Base-by-base conservation (phyloP, 2,888 invertebrate species). In the Tenthredo scrophulariae region DNA sequence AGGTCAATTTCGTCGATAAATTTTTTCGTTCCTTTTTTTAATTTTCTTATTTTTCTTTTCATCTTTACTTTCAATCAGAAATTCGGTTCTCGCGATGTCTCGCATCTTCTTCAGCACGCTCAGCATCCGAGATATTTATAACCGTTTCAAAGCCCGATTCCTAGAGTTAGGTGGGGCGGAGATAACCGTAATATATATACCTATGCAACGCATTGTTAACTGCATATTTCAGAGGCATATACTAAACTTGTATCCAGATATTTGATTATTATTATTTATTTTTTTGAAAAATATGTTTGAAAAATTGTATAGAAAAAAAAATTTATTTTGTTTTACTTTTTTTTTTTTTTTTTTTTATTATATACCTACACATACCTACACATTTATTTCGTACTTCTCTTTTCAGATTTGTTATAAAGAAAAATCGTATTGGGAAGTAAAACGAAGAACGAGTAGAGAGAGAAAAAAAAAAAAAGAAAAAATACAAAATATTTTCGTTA, bases 121-220 rank as follows among this genome's bases (percentile, higher is more conserved):
- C 29, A 70, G 9, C 67, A 70, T 70, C 33, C 10, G 10, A 67
- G 9, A 67, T 26, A 62, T 62, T 26, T 62, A 62, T 75, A 33
- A 75, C 75, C 46, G 46, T 75, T 75, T 26, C 37, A 15, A 74
- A 46, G 22, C 75, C 75, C 75, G 26, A 75, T 75, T 75, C 75
- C 75, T 75, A 18, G 75, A 40, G 75, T n/a, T 75, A 75, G 75
- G 75, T 15, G 37, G 29, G 75, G 26, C 75, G 75, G 22, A 75
- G 26, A 75, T 40, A 75, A 75, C 46, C 40, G 75, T 29, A 46
- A 46, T 46, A 46, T 46, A 10, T 10, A 40, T 40, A 43, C 40
- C 10, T 43, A 46, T 46, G 75, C 75, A 75, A 75, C 46, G 43
- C 22, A 29, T 75, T 46, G 43, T 75, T 26, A 22, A 1, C 26